Conservation (phyloP, 2,797 vertebrate species). For the Pseudomugil gertrudae region DNA sequence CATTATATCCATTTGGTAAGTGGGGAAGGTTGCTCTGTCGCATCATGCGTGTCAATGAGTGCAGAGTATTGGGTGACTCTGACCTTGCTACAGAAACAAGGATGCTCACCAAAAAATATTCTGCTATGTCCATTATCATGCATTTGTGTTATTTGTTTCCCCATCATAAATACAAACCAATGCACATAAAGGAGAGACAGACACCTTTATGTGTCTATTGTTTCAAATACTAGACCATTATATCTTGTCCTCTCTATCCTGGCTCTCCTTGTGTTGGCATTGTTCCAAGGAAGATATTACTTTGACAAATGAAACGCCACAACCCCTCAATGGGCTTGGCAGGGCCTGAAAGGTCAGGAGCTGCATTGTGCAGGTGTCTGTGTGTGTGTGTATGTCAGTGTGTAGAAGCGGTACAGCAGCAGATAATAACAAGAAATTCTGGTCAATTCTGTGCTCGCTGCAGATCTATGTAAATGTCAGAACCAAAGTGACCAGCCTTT, state of each 20-base stretch:
- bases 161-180: conserved; percentile 29
- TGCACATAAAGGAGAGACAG: conserved; percentile 27
- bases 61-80: conserved; percentile 91
- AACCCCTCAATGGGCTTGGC: conserved; percentile 71
- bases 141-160: conserved; percentile 81
- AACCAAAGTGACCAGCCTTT: conserved; percentile 46
- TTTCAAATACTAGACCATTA: conserved; percentile 43
- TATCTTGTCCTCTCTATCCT: conserved; percentile 52
- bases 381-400: conserved; percentile 17
- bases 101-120: conserved; percentile 83
- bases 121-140: conserved; percentile 88
- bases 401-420: conserved; percentile 49
- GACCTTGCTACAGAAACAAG: conserved; percentile 85
- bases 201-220: conserved; percentile 39
- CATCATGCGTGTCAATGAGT: conserved; percentile 80
- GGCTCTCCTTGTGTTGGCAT: conserved; percentile 58
- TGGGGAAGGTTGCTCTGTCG: conserved; percentile 78
- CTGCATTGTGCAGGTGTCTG: conserved; percentile 49
- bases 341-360: conserved; percentile 79
- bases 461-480: conserved; percentile 73
- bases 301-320: conserved; percentile 78
- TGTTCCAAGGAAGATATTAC: conserved; percentile 76
- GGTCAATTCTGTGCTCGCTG: conserved; percentile 38
- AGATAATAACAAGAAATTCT: conserved; percentile 62
- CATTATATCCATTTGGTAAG: conserved; percentile 82